Evolutionary conservation across 2,113 vertebrate species (phyloP), one percentile per base, ranked within the genome.

Genomic region (Oreotrochilus melanogaster): DNA sequence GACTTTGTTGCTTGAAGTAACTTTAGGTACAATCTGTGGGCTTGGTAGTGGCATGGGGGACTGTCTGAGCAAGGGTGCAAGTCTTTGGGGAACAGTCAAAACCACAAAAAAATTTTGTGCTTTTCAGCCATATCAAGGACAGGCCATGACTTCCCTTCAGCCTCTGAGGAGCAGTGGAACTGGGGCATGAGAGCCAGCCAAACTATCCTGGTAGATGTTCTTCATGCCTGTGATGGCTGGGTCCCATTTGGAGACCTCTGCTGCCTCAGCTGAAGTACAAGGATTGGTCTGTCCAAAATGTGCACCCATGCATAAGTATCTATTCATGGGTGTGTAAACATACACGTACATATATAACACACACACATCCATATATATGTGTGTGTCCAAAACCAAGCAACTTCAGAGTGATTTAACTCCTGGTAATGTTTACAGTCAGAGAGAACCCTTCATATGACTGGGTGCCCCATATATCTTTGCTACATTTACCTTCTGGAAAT

Each of bases 401-500:
- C 43, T 93, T 88, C 6, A 69, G 50, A 81, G 61, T 17, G 11
- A 78, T 89, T 88, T 80, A 88, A 31, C 37, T 76, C 56, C 25
- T 83, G 78, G 51, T 96, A 57, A 91, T 84, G 94, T 92, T 96
- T 85, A 35, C 70, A 93, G 70, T 82, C 78, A 78, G 67, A 78
- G 73, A 93, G 81, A 89, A 43, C 58, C 33, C 54, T 86, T 91
- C 28, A 10, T 39, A 37, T 13, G 15, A 47, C 53, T 51, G 73
- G 92, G 60, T 14, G 7, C 39, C 39, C 73, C 4, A 6, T 35
- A 5, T 75, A 39, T 91, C 71, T 95, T 79, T 69, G 72, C 70
- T 84, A 92, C 93, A 93, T 88, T 90, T 92, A 93, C 60, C 73
- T 83, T 93, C 79, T 71, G 91, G 82, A 76, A 97, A 86, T 61